These are phyloP conservation scores for Pararge aegeria DNA, from an alignment of 1,140 invertebrate species.

Conservation along the genomic window DNA sequence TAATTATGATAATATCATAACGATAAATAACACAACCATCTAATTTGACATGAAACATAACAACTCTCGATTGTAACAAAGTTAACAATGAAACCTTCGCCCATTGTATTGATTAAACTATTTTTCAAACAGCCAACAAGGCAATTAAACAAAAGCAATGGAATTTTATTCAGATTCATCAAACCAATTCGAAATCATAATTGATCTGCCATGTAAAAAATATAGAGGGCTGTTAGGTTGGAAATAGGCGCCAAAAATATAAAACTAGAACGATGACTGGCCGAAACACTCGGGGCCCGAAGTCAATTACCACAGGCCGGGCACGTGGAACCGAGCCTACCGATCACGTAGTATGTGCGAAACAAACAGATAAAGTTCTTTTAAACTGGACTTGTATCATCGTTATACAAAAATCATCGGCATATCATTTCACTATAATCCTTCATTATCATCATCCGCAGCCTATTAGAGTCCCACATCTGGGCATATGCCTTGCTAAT, in stretches of 20 bases:
- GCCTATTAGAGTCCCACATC: no score
- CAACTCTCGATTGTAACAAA: constrained; percentile 35
- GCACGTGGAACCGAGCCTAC: constrained; percentile 54
- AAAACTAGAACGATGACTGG: constrained; percentile 77
- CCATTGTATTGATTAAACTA: constrained; percentile 61
- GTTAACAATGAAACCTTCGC: constrained; percentile 39
- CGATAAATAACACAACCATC: constrained; percentile 22
- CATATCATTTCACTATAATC: no score
- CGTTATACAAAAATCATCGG: no score
- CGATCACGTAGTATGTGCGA: constrained; percentile 5
- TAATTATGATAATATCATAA: constrained; percentile 9
- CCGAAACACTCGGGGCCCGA: constrained; percentile 65
- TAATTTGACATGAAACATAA: constrained; percentile 32
- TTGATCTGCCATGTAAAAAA: constrained; percentile 77
- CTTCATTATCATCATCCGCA: no score
- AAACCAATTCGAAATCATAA: constrained; percentile 78
- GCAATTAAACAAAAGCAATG: constrained; percentile 74
- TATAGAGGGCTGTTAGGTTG: constrained; percentile 70
- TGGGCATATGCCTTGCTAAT: no score
- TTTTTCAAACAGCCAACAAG: constrained; percentile 70
- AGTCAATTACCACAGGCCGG: constrained; percentile 65
- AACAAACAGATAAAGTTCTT: constrained; percentile 5
- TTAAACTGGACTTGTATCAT: neutral
- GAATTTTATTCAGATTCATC: constrained; percentile 77
- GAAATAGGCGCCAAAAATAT: constrained; percentile 74